Conservation (phyloP, 2,888 invertebrate genomes). For the Oscheius sp. region DNA sequence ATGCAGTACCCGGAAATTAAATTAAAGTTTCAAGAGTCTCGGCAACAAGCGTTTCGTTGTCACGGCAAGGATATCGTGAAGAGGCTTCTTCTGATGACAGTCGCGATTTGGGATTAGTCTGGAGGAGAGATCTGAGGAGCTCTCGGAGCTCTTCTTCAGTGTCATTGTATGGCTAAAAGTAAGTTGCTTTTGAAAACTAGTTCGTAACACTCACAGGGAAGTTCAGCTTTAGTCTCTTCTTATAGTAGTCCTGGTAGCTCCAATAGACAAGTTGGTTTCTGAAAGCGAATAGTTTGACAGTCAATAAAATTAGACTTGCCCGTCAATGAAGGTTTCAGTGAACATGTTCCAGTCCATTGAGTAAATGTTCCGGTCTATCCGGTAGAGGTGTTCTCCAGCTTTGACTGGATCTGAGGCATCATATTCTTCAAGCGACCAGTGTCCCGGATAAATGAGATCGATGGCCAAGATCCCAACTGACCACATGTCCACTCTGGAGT, state of each 20-base stretch:
- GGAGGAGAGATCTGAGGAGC: background rate
- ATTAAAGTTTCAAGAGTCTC: too few relatives aligned
- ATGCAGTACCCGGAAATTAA: too few relatives aligned
- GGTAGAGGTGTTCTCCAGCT: conserved; percentile 11
- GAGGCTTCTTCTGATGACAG: background rate
- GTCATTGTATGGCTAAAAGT: background rate
- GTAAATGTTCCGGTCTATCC: conserved; percentile 4
- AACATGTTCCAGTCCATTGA: conserved; percentile 8
- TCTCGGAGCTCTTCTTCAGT: background rate
- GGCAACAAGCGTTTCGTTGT: too few relatives aligned
- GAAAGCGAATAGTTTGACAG: background rate
- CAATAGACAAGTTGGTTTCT: conserved; percentile 6
- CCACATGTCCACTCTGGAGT: background rate
- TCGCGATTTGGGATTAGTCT: conserved; percentile 1
- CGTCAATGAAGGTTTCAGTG: background rate
- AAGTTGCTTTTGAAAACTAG: background rate
- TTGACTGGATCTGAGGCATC: background rate
- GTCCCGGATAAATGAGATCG: conserved; percentile 16
- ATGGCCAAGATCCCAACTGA: background rate
- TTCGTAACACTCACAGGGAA: background rate
- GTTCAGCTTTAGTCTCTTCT: conserved; percentile 9
- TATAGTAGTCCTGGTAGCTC: conserved; percentile 3
- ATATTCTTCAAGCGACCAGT: conserved; percentile 17
- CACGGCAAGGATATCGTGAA: background rate
- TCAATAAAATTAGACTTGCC: background rate